Conservation (phyloP, 2,888 invertebrate species). For the Epiperipatus broadwayi region DNA sequence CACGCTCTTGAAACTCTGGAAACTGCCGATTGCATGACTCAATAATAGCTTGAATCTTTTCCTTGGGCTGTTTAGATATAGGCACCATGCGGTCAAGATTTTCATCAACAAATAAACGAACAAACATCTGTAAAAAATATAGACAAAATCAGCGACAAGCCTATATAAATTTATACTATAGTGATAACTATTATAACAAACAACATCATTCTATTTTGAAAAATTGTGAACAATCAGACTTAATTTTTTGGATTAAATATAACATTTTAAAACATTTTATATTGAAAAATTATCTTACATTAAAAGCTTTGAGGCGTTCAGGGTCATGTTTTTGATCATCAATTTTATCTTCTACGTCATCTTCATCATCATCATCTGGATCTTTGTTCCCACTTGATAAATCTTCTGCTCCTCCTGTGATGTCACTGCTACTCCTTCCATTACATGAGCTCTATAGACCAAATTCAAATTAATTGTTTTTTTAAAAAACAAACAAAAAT, state of each 20-base stretch:
- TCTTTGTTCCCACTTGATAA: constrained; percentile 58
- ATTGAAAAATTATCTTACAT: too few relatives aligned
- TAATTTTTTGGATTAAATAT: too few relatives aligned
- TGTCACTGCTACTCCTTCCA: too few relatives aligned
- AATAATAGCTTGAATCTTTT: constrained; percentile 90
- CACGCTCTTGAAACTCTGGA: constrained; percentile 84
- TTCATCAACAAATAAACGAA: constrained; percentile 85
- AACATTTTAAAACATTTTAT: too few relatives aligned
- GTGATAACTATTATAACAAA: too few relatives aligned
- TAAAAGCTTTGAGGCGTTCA: constrained; percentile 83
- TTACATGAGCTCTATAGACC: too few relatives aligned
- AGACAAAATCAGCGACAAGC: too few relatives aligned
- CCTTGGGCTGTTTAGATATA: constrained; percentile 91
- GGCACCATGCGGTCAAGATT: constrained; percentile 89
- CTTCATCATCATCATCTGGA: constrained; percentile 60
- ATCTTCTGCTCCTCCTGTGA: constrained; percentile 14
- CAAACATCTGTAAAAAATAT: constrained; percentile 62
- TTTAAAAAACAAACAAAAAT: too few relatives aligned
- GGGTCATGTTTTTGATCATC: constrained; percentile 75
- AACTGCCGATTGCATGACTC: constrained; percentile 92
- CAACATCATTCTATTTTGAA: too few relatives aligned
- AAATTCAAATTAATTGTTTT: too few relatives aligned
- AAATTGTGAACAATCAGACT: too few relatives aligned
- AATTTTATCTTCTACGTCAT: constrained; percentile 74
- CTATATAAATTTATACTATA: too few relatives aligned